phyloP scores from a whole-genome alignment of 2,888 invertebrate species.

The Xestia c-nigrum region DNA sequence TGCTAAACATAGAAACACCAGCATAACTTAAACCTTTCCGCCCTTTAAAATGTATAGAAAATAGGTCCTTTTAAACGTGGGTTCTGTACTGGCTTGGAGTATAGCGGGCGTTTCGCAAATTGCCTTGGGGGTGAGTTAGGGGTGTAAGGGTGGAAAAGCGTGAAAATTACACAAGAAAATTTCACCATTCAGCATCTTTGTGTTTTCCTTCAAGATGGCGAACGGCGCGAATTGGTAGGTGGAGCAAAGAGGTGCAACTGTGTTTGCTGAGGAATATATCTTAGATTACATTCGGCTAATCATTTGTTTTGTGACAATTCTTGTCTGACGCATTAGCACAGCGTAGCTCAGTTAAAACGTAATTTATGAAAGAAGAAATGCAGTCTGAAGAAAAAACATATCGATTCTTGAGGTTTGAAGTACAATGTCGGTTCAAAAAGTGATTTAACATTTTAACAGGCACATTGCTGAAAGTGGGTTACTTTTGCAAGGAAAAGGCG shows the following conservation, averaged over 20 bases:
- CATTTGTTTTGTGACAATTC: background rate
- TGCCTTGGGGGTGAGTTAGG: conserved; percentile 67
- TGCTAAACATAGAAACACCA: conserved; percentile 62
- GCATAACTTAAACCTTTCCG: conserved; percentile 55
- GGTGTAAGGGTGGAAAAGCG: conserved; percentile 82
- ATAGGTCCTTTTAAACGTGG: conserved; percentile 40
- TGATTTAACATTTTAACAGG: background rate
- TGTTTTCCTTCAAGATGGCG: conserved; percentile 90
- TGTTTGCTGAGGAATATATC: conserved; percentile 6
- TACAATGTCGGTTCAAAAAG: background rate
- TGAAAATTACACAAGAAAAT: conserved; percentile 91
- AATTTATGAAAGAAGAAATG: background rate
- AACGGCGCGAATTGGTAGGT: conserved; percentile 56
- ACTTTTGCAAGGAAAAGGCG: background rate
- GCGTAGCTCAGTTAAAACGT: background rate
- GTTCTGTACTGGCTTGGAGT: conserved; percentile 56
- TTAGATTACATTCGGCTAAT: background rate
- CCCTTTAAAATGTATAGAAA: conserved; percentile 55
- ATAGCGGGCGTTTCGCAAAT: conserved; percentile 73
- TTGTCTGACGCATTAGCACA: background rate
- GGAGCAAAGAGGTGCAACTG: conserved; percentile 66
- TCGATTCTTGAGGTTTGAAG: background rate
- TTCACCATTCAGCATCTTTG: conserved; percentile 90
- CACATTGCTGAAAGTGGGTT: background rate
- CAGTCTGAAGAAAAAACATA: background rate